Percentiles rank a stretch among this genome's conserved stretches.
phyloP scores from a whole-genome alignment of 2,888 invertebrate species.

The Gastrophysa polygoni region DNA sequence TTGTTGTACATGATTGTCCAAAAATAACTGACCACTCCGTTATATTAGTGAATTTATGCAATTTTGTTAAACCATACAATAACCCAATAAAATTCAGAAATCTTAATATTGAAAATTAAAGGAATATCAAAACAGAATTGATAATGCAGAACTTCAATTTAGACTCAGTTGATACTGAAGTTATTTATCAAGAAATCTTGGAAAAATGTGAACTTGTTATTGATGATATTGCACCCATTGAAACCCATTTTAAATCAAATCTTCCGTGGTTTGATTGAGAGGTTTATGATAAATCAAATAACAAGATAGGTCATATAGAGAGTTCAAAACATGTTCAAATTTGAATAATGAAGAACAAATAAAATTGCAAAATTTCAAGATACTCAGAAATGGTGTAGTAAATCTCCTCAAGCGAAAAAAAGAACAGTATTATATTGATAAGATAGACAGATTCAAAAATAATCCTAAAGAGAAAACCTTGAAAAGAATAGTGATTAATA shows the following conservation, averaged over 20 bases:
- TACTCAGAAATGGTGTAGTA: slow-evolving; percentile 2
- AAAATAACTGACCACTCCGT: slow-evolving; percentile 10
- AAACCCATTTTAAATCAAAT: slow-evolving; percentile 12
- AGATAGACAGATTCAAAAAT: slow-evolving; percentile 14
- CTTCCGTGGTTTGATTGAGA: slow-evolving; percentile 10
- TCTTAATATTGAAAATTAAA: slow-evolving; percentile 14
- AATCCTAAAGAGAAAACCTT: slow-evolving; percentile 14
- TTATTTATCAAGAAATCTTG: slow-evolving; percentile 1
- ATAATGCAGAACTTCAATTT: background rate
- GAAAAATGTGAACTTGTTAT: slow-evolving; percentile 12
- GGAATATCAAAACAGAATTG: slow-evolving; percentile 1
- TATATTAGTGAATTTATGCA: slow-evolving; percentile 11
- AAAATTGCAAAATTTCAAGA: background rate
- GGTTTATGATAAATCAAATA: slow-evolving; percentile 12
- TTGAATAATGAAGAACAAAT: background rate
- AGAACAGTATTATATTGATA: slow-evolving; percentile 3
- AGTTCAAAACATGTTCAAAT: slow-evolving; percentile 11
- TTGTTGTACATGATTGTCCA: slow-evolving; percentile 13
- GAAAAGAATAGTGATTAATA: slow-evolving; percentile 13
- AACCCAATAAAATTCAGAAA: slow-evolving; percentile 10
- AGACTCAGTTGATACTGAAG: background rate
- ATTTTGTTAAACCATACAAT: slow-evolving; percentile 13
- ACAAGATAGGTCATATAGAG: slow-evolving; percentile 13
- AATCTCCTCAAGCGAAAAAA: slow-evolving; percentile 2
- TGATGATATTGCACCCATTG: slow-evolving; percentile 12